A percentile compares a stretch with the other conserved stretches of the same genome.
These are phyloP conservation scores for Rhadina sibilatrix DNA, from an alignment of 2,113 vertebrate species.

Conservation along the genomic window DNA sequence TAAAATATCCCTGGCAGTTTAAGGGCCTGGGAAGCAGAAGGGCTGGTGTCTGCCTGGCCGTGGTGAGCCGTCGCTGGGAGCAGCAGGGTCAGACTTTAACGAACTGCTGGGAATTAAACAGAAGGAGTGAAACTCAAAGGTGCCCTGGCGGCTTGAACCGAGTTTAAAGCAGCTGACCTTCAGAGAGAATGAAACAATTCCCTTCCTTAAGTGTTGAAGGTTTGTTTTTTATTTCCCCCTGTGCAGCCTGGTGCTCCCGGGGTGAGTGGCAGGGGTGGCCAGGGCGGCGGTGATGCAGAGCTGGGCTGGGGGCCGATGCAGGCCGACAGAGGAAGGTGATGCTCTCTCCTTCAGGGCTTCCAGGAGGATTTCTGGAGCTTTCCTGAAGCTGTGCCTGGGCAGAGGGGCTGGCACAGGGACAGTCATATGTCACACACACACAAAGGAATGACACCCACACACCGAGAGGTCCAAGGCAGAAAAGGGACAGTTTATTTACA, in stretches of 20 bases:
- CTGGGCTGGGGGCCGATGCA: accelerated
- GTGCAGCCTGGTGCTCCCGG: neutral
- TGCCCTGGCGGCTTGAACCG: neutral
- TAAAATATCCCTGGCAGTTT: conserved; percentile 61
- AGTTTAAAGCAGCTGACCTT: conserved; percentile 62
- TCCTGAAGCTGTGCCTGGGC: neutral
- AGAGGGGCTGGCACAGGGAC: neutral
- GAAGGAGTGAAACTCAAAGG: conserved; percentile 40
- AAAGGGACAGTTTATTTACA: no score
- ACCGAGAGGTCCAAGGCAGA: no score
- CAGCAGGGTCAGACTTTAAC: conserved; percentile 73
- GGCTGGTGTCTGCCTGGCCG: conserved; percentile 38
- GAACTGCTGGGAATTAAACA: conserved; percentile 71
- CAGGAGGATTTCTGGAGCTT: neutral
- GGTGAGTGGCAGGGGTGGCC: neutral
- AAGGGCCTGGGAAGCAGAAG: conserved; percentile 53
- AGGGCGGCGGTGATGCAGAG: neutral
- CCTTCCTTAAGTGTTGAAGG: neutral
- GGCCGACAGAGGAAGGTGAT: accelerated
- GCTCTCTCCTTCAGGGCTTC: neutral
- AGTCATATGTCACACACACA: neutral
- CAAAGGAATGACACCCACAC: no score
- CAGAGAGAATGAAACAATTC: neutral
- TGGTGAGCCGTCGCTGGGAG: neutral
- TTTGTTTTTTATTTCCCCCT: neutral